phyloP scores from a whole-genome alignment of 1,140 invertebrate species.

The Cardiocondyla obscurior region DNA sequence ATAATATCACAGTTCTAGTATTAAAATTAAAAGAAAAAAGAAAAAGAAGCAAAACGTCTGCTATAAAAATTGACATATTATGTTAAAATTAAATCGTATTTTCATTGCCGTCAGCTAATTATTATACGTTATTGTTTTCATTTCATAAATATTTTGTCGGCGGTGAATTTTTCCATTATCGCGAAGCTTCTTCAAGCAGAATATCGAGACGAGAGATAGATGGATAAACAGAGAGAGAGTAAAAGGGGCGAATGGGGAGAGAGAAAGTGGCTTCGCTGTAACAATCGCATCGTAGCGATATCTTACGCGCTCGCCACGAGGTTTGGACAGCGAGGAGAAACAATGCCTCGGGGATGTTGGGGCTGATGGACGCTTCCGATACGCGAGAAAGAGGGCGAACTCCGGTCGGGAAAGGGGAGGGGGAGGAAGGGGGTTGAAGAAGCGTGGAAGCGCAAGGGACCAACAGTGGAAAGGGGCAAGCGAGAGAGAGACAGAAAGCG shows the following conservation, averaged over 20 bases:
- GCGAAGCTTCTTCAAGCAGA: background rate
- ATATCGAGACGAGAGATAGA: background rate
- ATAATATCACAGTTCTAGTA: background rate
- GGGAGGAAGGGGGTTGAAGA: conserved; percentile 56
- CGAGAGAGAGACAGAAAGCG: conserved; percentile 39
- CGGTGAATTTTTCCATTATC: background rate
- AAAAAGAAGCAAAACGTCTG: background rate
- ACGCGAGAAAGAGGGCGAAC: conserved; percentile 67
- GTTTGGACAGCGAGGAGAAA: conserved; percentile 74
- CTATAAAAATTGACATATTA: background rate
- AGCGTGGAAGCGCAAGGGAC: conserved; percentile 30
- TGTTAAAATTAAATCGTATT: background rate
- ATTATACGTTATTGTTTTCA: too few relatives aligned
- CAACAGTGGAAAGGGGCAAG: background rate
- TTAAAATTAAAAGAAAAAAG: too few relatives aligned
- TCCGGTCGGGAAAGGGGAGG: too few relatives aligned
- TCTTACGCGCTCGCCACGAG: conserved; percentile 67
- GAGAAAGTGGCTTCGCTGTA: conserved; percentile 29
- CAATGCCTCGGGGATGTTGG: conserved; percentile 80
- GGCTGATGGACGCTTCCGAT: conserved; percentile 82
- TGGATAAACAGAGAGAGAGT: background rate
- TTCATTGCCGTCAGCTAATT: background rate
- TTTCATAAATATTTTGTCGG: background rate
- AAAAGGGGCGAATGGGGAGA: conserved; percentile 5
- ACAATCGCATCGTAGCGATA: conserved; percentile 67